Conservation (phyloP, 2,888 invertebrate species). For the Scaptomyza parva region DNA sequence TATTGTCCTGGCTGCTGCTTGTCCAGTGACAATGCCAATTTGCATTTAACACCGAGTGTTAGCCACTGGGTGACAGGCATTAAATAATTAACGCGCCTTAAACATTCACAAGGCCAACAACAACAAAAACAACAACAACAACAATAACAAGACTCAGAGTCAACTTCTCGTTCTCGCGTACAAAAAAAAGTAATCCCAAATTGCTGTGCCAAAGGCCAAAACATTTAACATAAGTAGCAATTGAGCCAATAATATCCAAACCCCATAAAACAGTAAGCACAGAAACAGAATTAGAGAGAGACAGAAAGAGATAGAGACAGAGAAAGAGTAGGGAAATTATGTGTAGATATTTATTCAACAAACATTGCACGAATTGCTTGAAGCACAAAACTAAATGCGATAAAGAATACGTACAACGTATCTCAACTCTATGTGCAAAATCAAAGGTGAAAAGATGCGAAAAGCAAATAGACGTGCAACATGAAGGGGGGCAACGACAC, state of each 20-base stretch:
- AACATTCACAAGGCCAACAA: slow-evolving; percentile 50
- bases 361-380: slow-evolving; percentile 56
- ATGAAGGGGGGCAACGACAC: neutral
- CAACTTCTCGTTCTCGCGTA: neutral
- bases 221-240: slow-evolving; percentile 67
- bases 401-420: too few relatives aligned
- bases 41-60: slow-evolving; percentile 83
- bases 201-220: slow-evolving; percentile 31
- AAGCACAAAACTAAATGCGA: slow-evolving; percentile 7
- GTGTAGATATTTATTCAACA: slow-evolving; percentile 67
- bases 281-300: slow-evolving; percentile 11
- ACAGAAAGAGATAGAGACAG: too few relatives aligned
- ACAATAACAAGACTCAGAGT: neutral
- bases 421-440: slow-evolving; percentile 36
- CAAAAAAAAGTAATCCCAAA: slow-evolving; percentile 55
- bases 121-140: neutral
- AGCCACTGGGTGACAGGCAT: slow-evolving; percentile 84
- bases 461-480: slow-evolving; percentile 57
- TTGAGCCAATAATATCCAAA: slow-evolving; percentile 66
- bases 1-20: slow-evolving; percentile 43
- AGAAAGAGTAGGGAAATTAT: neutral
- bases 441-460: slow-evolving; percentile 71
- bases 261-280: slow-evolving; percentile 35
- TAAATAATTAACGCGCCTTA: slow-evolving; percentile 83
- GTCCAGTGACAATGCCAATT: slow-evolving; percentile 82